phyloP scores from a whole-genome alignment of 2,888 invertebrate species.

The Thelaira solivaga region DNA sequence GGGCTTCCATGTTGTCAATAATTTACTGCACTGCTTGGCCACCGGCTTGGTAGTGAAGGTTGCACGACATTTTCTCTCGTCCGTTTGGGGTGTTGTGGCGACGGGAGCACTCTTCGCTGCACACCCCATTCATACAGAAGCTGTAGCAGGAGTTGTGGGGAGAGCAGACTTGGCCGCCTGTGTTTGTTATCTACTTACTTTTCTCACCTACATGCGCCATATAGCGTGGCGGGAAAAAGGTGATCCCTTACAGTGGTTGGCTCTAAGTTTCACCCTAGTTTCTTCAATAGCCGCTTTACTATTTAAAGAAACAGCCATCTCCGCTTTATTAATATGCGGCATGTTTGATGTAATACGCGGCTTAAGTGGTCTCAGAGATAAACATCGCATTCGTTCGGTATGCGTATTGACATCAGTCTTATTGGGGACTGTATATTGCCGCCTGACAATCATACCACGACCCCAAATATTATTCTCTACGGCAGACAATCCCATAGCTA shows the following conservation, averaged over 20 bases:
- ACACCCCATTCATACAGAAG: conserved; percentile 98
- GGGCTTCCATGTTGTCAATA: conserved; percentile 92
- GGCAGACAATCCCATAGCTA: conserved; percentile 97
- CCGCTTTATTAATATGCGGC: conserved; percentile 92
- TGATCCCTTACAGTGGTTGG: conserved; percentile 79
- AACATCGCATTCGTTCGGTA: conserved; percentile 85
- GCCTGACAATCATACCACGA: conserved; percentile 87
- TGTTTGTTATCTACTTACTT: conserved; percentile 91
- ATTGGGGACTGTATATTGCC: conserved; percentile 83
- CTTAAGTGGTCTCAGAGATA: conserved; percentile 76
- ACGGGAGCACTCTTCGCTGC: conserved; percentile 93
- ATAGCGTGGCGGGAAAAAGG: conserved; percentile 81
- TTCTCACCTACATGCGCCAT: conserved; percentile 90
- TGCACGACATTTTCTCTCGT: conserved; percentile 84
- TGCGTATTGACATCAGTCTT: conserved; percentile 83
- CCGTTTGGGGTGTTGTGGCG: conserved; percentile 83
- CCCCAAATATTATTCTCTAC: conserved; percentile 86
- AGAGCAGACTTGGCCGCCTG: conserved; percentile 95
- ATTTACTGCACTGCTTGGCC: conserved; percentile 90
- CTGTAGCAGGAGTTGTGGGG: conserved; percentile 96
- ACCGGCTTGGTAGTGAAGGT: conserved; percentile 89
- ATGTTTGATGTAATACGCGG: conserved; percentile 88
- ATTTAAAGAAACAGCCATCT: conserved; percentile 97
- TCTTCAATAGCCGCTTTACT: conserved; percentile 89
- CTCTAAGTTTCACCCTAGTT: conserved; percentile 81